Evolutionary conservation across 2,888 invertebrate genomes (phyloP).

Genomic region (Ichneumoninae sp.): DNA sequence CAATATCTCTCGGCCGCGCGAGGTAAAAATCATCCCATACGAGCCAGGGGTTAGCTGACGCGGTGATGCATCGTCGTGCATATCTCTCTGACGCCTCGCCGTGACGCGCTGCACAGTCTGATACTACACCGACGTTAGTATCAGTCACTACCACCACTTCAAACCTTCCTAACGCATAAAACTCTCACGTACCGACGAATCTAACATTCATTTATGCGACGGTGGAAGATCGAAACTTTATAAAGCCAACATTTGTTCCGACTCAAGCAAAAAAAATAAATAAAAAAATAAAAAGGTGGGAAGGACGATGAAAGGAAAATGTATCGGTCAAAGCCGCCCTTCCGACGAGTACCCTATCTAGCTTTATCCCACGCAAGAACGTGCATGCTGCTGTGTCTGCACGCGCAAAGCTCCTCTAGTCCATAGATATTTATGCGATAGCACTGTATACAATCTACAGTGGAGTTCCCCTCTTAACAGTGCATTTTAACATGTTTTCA

Average conservation of each 20-base stretch:
- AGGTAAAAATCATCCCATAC: conserved; percentile 61
- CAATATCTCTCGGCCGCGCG: conserved; percentile 36
- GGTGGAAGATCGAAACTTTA: conserved; percentile 74
- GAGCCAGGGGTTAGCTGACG: conserved; percentile 55
- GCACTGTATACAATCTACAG: background rate
- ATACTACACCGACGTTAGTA: conserved; percentile 42
- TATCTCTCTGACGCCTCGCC: conserved; percentile 70
- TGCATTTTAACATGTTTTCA: background rate
- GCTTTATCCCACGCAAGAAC: conserved; percentile 32
- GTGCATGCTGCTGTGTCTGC: conserved; percentile 13
- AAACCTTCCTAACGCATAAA: conserved; percentile 24
- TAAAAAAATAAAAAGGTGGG: background rate
- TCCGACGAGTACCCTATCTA: conserved; percentile 37
- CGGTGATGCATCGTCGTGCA: conserved; percentile 67
- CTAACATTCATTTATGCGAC: conserved; percentile 78
- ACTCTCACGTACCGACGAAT: conserved; percentile 56
- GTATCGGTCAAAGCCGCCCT: conserved; percentile 33
- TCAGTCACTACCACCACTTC: conserved; percentile 23
- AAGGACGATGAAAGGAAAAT: conserved; percentile 29
- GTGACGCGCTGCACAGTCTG: conserved; percentile 57
- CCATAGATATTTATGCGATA: conserved; percentile 54
- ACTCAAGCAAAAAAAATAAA: conserved; percentile 18
- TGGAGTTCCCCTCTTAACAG: background rate
- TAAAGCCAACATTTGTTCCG: conserved; percentile 78
- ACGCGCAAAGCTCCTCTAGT: conserved; percentile 25